Percentiles rank a stretch among this genome's conserved stretches.
These are phyloP conservation scores for Thumatha senex DNA, from an alignment of 2,888 invertebrate species.

Conservation along the genomic window DNA sequence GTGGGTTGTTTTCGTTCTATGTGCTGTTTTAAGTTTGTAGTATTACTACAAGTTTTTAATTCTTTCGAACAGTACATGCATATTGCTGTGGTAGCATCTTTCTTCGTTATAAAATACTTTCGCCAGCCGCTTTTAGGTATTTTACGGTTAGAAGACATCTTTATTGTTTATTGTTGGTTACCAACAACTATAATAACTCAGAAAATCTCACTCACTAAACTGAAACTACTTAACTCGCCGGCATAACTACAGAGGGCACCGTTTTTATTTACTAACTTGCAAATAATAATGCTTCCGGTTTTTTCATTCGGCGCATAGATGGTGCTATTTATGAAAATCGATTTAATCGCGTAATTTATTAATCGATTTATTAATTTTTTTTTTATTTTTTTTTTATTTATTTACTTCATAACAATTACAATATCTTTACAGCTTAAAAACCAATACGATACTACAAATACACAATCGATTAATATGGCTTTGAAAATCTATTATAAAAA, in stretches of 20 bases:
- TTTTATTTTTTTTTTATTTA: too few relatives aligned
- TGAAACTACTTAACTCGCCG: background rate
- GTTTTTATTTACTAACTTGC: background rate
- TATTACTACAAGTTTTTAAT: background rate
- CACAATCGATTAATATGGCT: too few relatives aligned
- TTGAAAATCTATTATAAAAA: too few relatives aligned
- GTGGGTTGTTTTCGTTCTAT: background rate
- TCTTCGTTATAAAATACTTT: background rate
- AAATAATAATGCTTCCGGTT: background rate
- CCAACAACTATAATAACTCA: background rate
- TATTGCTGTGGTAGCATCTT: background rate
- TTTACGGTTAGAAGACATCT: background rate
- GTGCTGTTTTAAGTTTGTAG: background rate
- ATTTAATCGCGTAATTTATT: too few relatives aligned
- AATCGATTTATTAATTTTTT: too few relatives aligned
- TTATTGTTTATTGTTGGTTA: background rate
- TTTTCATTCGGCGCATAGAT: background rate
- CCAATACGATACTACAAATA: too few relatives aligned
- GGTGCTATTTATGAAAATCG: background rate
- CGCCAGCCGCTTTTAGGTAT: background rate
- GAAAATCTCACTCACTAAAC: background rate
- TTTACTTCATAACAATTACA: too few relatives aligned
- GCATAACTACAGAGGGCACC: background rate
- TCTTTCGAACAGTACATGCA: background rate
- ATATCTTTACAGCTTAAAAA: too few relatives aligned